These are phyloP conservation scores for Carcharodon carcharias DNA, from an alignment of 2,797 vertebrate species.

Conservation along the genomic window DNA sequence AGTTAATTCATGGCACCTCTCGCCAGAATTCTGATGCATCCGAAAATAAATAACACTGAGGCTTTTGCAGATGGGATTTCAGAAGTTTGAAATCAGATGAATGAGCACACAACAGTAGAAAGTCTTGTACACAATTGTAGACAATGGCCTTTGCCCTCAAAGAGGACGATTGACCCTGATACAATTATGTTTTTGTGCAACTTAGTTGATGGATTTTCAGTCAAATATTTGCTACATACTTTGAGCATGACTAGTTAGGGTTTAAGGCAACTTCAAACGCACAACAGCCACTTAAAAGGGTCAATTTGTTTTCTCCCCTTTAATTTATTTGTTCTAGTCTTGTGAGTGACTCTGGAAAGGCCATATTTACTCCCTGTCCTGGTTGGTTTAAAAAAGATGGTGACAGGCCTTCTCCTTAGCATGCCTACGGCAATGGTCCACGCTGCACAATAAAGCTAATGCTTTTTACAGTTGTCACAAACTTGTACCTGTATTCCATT, in stretches of 20 bases:
- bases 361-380: not conserved
- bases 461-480: not conserved
- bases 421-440: not conserved
- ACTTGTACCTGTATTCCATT: not conserved
- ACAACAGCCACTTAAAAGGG: not conserved
- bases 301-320: not conserved
- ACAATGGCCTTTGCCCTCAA: not conserved
- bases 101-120: not conserved
- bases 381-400: not conserved
- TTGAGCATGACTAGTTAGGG: not conserved
- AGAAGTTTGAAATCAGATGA: not conserved
- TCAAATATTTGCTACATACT: slow-evolving; percentile 34
- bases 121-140: not conserved
- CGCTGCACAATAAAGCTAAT: not conserved
- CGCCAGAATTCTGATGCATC: not conserved
- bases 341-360: not conserved
- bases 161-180: not conserved
- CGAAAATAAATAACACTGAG: not conserved
- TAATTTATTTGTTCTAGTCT: not conserved
- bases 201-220: slow-evolving; percentile 20
- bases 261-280: slow-evolving; percentile 13
- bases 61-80: not conserved
- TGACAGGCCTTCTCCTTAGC: not conserved
- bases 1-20: not conserved
- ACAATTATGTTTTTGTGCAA: slow-evolving; percentile 9